Evolutionary conservation across 1,140 invertebrate genomes (phyloP).

Genomic region (Neodiprion lecontei): DNA sequence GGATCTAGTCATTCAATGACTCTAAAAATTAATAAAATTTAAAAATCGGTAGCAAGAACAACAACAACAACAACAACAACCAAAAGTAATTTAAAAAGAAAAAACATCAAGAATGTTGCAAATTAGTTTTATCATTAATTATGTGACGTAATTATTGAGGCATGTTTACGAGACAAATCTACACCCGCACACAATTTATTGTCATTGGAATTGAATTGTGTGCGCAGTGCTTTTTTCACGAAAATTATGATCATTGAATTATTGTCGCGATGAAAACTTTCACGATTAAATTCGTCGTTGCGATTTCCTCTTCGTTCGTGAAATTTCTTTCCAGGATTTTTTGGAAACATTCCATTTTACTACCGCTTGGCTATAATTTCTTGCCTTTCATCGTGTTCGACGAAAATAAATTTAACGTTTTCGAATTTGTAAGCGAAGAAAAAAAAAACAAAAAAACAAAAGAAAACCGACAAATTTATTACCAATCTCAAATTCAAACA

Average conservation of each 20-base stretch:
- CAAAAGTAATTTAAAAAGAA: not conserved
- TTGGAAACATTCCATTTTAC: not conserved
- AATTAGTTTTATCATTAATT: not conserved
- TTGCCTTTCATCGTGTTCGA: no score
- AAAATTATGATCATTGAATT: constrained; percentile 9
- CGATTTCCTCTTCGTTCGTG: constrained; percentile 28
- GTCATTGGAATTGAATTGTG: no score
- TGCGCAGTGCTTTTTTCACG: not conserved
- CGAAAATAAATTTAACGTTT: no score
- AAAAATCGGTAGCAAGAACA: not conserved
- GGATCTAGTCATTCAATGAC: constrained; percentile 52
- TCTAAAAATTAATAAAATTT: constrained; percentile 36
- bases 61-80: not conserved
- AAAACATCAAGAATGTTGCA: no score
- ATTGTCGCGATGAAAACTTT: constrained; percentile 37
- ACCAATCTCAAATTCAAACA: no score
- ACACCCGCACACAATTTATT: no score
- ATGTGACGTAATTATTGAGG: not conserved
- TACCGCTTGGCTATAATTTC: no score
- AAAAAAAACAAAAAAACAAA: no score
- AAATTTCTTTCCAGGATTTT: constrained; percentile 26
- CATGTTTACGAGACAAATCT: no score
- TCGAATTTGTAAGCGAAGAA: no score
- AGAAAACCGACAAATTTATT: no score
- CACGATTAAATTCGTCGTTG: constrained; percentile 20